Base-by-base conservation (phyloP, 2,797 vertebrate species). In the Chrysocyon brachyurus region DNA sequence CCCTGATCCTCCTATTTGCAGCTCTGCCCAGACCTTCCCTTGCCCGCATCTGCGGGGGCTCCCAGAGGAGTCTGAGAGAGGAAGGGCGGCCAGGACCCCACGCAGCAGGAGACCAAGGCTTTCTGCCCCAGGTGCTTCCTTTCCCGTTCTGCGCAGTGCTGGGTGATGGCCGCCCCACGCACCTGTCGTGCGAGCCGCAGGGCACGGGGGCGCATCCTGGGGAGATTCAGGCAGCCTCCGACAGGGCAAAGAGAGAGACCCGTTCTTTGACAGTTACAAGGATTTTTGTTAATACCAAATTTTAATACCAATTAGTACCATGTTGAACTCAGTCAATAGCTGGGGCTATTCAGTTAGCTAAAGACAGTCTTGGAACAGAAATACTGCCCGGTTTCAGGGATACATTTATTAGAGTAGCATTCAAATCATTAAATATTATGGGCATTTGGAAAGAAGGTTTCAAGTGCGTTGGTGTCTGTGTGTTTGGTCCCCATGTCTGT, bases 81-180 rank as follows among this genome's bases (percentile, higher is more conserved):
- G 40, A 31, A 59, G 2, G 40, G 28, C 0, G 1, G 26, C 36
- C 66, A 49, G 7, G 0, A 11, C 59, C 31, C 57, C n/a, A 16
- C 82, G 14, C 12, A 24, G 56, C 11, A n/a, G 31, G 31, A 33
- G 28, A n/a, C 52, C 52, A 21, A 54, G 17, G 4, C 52, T 57
- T 24, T 6, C 78, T n/a, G n/a, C 5, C 15, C 8, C 2, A 33
- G 1, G 0, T 14, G 31, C 22, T 21, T 61, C 19, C 7, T 33
- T 28, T 54, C 17, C 24, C 21, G 5, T 33, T 79, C 22, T 31
- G 31, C 24, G 7, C 12, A 56, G 28, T 17, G 7, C 21, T 22
- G 19, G 54, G 22, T 0, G 4, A 26, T 1, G 2, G 11, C 49
- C n/a, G 5, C 26, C 49, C 2, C 8, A 19, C 3, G 3, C 1